Evolutionary conservation across 2,797 vertebrate genomes (phyloP).

Genomic region (Parotocinclus haroldoi): DNA sequence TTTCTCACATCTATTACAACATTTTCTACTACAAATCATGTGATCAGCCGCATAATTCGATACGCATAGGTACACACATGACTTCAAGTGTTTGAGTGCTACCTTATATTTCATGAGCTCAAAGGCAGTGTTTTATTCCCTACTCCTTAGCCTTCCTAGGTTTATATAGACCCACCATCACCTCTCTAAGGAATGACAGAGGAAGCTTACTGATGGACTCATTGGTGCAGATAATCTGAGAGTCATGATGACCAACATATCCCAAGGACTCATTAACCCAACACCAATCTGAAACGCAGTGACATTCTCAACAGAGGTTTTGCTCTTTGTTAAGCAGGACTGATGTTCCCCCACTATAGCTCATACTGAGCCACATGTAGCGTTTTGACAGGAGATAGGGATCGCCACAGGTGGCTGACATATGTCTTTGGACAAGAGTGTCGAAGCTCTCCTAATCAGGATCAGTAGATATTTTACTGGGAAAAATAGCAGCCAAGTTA

Average conservation of each 20-base stretch:
- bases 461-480: too few species aligned
- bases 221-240: slow-evolving; percentile 47
- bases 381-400: not conserved
- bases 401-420: slow-evolving; percentile 13
- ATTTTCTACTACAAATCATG: too few species aligned
- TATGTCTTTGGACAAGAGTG: slow-evolving; percentile 13
- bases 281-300: slow-evolving; percentile 40
- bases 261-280: slow-evolving; percentile 51
- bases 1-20: too few species aligned
- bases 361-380: slow-evolving; percentile 8
- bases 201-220: slow-evolving; percentile 40
- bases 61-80: too few species aligned
- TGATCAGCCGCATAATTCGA: too few species aligned
- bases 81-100: too few species aligned
- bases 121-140: too few species aligned
- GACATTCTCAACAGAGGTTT: slow-evolving; percentile 44
- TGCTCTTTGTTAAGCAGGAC: slow-evolving; percentile 29
- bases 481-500: not conserved
- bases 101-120: too few species aligned
- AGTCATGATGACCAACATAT: slow-evolving; percentile 39
- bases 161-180: slow-evolving; percentile 1
- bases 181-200: slow-evolving; percentile 17
- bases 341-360: slow-evolving; percentile 31
- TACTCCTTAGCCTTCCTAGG: too few species aligned
- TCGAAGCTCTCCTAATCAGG: slow-evolving; percentile 6